Conservation (phyloP, 2,888 invertebrate species). For the Phytoseiulus persimilis region DNA sequence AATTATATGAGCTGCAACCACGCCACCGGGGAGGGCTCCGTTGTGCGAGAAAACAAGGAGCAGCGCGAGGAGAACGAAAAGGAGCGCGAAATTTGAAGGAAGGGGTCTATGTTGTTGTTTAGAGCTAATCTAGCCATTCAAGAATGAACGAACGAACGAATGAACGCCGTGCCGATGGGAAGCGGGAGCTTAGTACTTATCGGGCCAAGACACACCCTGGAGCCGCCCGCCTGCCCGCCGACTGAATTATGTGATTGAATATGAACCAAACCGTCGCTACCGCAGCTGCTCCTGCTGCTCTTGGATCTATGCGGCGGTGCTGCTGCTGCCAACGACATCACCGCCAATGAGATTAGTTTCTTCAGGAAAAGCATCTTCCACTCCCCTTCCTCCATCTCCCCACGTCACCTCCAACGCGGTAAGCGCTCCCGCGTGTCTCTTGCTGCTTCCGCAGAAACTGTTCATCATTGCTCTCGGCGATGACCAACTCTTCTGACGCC, state of each 20-base stretch:
- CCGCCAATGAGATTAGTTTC: background rate
- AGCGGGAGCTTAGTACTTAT: slow-evolving; percentile 26
- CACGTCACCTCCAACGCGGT: background rate
- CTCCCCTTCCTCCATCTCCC: background rate
- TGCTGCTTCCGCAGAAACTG: too few relatives aligned
- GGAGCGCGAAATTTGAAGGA: background rate
- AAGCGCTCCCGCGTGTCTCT: background rate
- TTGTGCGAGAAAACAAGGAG: too few relatives aligned
- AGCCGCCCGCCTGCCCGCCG: background rate
- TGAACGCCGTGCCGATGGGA: background rate
- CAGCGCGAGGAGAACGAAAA: background rate
- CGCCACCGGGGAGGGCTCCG: too few relatives aligned
- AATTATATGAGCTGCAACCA: too few relatives aligned
- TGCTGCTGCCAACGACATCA: background rate
- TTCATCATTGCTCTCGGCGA: too few relatives aligned
- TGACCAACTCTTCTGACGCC: too few relatives aligned
- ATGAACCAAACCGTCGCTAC: background rate
- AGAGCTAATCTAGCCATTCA: slow-evolving; percentile 34
- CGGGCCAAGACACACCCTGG: slow-evolving; percentile 34
- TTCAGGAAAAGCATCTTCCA: background rate
- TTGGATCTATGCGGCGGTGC: background rate
- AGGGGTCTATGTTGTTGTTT: slow-evolving; percentile 34
- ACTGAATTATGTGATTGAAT: slow-evolving; percentile 5
- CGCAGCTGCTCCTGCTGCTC: background rate
- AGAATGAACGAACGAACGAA: background rate